Conservation (phyloP, 2,113 vertebrate species). For the Erythrocercus mccallii region DNA sequence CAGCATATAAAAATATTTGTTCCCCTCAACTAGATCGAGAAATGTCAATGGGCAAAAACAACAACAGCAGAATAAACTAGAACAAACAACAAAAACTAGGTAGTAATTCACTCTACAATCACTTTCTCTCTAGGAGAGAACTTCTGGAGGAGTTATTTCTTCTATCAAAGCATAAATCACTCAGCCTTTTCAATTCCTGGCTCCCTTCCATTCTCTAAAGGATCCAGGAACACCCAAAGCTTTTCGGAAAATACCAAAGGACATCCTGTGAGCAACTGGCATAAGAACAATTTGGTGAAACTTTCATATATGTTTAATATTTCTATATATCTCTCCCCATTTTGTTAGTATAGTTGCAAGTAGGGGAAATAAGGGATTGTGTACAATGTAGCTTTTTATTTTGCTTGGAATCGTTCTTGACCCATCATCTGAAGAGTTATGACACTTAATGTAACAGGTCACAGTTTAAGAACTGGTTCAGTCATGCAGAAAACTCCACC, state of each 20-base stretch:
- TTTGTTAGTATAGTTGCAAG: not conserved
- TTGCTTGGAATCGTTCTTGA: not conserved
- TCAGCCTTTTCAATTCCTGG: not conserved
- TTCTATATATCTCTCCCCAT: not conserved
- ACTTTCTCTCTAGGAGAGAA: not conserved
- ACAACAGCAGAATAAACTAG: not conserved
- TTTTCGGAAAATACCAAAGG: not conserved
- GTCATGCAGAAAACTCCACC: rapidly evolving
- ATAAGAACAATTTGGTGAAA: not conserved
- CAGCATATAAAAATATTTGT: not conserved
- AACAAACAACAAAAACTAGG: not conserved
- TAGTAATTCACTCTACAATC: not conserved
- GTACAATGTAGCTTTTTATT: not conserved
- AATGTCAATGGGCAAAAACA: not conserved
- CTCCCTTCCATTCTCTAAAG: not conserved
- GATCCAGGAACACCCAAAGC: not conserved
- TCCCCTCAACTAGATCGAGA: not conserved
- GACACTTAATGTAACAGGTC: not conserved
- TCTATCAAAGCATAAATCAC: not conserved
- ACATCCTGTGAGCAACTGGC: not conserved
- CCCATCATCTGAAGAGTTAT: not conserved
- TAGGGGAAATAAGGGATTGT: not conserved
- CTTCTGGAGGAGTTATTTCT: not conserved
- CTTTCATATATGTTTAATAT: not conserved
- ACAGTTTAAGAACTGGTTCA: not conserved